phyloP scores from a whole-genome alignment of 1,140 invertebrate genomes.

The Hormaphis cornu region DNA sequence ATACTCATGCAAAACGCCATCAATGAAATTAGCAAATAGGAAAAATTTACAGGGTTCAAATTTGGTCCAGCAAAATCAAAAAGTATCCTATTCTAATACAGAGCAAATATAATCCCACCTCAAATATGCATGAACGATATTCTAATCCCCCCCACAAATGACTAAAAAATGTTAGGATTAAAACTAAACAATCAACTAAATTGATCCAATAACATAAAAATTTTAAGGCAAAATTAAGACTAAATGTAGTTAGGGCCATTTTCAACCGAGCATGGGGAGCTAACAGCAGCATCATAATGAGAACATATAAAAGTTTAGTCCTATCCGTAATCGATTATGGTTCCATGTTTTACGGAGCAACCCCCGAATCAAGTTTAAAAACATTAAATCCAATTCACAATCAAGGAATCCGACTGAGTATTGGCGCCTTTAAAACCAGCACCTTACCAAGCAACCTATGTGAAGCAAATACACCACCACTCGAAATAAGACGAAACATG shows the following conservation, averaged over 20 bases:
- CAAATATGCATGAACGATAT: neutral
- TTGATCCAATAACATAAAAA: neutral
- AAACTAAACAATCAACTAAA: neutral
- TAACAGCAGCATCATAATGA: neutral
- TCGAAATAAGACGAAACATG: neutral
- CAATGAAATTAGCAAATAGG: neutral
- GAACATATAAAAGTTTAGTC: neutral
- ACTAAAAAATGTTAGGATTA: neutral
- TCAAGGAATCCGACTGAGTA: neutral
- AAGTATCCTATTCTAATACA: neutral
- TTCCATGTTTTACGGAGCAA: neutral
- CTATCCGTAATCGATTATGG: neutral
- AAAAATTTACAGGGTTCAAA: neutral
- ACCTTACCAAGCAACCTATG: neutral
- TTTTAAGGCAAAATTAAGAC: neutral
- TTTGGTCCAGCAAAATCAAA: neutral
- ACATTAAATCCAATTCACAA: neutral
- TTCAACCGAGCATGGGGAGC: neutral
- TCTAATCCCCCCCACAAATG: neutral
- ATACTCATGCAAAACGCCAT: neutral
- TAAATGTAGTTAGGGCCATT: neutral
- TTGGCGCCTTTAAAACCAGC: neutral
- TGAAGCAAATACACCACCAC: neutral
- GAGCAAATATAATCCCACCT: neutral
- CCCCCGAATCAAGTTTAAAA: neutral